phyloP scores from a whole-genome alignment of 2,888 invertebrate genomes.

The Autographa pulchrina region DNA sequence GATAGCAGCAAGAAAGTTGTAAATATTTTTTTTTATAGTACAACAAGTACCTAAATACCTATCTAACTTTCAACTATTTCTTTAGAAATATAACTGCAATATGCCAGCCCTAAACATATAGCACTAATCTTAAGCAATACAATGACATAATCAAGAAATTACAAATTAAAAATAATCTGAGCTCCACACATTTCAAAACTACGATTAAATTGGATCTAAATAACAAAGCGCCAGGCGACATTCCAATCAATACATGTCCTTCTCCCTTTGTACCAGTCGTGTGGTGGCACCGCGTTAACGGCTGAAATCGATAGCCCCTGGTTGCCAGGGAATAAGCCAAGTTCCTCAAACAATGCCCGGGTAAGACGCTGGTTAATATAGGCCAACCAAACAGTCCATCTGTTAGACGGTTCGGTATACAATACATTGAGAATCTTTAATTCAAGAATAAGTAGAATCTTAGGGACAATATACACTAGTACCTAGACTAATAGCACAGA shows the following conservation, averaged over 20 bases:
- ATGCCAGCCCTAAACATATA: no score
- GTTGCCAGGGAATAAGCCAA: conserved; percentile 38
- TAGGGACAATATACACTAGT: not conserved
- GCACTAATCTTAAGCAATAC: no score
- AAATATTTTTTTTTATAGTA: no score
- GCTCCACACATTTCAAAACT: no score
- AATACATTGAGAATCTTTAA: conserved; percentile 18
- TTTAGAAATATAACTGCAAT: no score
- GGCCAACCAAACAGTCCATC: conserved; percentile 17
- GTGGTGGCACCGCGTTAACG: conserved; percentile 35
- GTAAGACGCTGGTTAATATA: conserved; percentile 18
- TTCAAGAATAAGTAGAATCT: not conserved
- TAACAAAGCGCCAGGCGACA: not conserved
- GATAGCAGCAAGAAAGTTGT: no score
- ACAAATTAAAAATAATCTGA: no score
- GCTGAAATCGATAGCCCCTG: conserved; percentile 35
- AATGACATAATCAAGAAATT: no score
- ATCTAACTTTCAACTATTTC: no score
- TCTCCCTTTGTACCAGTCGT: conserved; percentile 35
- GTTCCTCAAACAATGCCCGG: conserved; percentile 26
- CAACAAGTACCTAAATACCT: no score
- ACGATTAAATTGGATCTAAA: not conserved
- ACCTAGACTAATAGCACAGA: not conserved
- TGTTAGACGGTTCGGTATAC: not conserved
- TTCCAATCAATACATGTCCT: not conserved